Percentiles rank a stretch among this genome's conserved stretches.
These are phyloP conservation scores for Pseudomyrmex gracilis DNA, from an alignment of 1,140 invertebrate species.

Conservation along the genomic window DNA sequence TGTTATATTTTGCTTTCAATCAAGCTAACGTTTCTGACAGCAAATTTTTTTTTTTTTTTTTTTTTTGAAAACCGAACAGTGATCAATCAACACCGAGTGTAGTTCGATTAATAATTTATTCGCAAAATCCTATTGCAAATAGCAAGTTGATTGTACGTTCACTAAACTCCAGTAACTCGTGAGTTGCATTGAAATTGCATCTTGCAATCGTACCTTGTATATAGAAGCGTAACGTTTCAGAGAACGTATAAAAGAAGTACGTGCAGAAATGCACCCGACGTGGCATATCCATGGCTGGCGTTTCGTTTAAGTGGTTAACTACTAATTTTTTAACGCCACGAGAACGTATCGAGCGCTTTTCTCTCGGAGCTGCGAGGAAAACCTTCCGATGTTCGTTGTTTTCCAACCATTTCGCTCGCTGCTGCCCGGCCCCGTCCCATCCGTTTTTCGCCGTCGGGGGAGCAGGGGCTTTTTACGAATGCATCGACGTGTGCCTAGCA, in stretches of 20 bases:
- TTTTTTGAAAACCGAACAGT: no score
- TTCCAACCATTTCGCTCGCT: slow-evolving; percentile 32
- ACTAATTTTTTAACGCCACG: slow-evolving; percentile 49
- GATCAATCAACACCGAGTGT: no score
- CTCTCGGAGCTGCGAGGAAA: slow-evolving; percentile 4
- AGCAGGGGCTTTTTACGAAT: slow-evolving; percentile 64
- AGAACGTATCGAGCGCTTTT: slow-evolving; percentile 46
- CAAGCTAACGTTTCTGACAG: no score
- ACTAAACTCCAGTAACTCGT: no score
- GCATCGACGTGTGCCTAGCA: slow-evolving; percentile 63
- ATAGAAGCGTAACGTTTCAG: background rate
- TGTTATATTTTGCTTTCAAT: no score
- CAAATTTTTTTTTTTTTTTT: no score
- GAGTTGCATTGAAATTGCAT: background rate
- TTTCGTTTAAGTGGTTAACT: slow-evolving; percentile 56
- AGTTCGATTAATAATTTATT: slow-evolving; percentile 27
- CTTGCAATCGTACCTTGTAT: no score
- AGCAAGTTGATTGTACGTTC: no score
- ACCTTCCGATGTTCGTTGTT: slow-evolving; percentile 31
- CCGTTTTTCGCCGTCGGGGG: slow-evolving; percentile 22
- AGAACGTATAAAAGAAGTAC: slow-evolving; percentile 5
- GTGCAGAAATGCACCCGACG: slow-evolving; percentile 33
- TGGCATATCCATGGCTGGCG: slow-evolving; percentile 19
- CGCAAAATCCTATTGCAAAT: background rate
- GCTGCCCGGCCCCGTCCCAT: background rate